Percentiles rank a stretch among this genome's conserved stretches.
Conservation (phyloP, 1,140 invertebrate genomes). For the Drosophila arizonae region DNA sequence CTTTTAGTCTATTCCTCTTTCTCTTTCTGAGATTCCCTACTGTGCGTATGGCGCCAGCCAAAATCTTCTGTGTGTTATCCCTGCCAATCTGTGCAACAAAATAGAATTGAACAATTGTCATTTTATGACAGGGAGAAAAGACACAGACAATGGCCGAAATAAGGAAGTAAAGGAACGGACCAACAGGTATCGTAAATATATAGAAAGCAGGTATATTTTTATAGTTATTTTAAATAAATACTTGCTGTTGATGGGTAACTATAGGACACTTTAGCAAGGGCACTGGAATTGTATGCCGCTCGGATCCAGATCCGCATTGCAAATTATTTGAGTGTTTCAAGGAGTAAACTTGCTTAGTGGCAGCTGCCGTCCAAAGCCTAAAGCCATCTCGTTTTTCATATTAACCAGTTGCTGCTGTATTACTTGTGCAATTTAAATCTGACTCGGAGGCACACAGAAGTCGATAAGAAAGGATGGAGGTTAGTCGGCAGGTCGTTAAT, state of each 20-base stretch:
- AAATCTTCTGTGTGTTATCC: slow-evolving; percentile 53
- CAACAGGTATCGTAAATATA: slow-evolving; percentile 44
- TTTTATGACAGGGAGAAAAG: slow-evolving; percentile 57
- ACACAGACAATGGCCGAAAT: slow-evolving; percentile 17
- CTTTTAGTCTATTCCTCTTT: slow-evolving; percentile 8
- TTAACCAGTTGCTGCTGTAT: slow-evolving; percentile 56
- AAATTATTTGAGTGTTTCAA: slow-evolving; percentile 6
- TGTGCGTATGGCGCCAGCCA: slow-evolving; percentile 73
- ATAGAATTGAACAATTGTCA: slow-evolving; percentile 42
- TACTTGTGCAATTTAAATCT: slow-evolving; percentile 56
- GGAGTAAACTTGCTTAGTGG: slow-evolving; percentile 13
- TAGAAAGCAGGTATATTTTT: slow-evolving; percentile 12
- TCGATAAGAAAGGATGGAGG: slow-evolving; percentile 7
- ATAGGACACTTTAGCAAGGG: background rate
- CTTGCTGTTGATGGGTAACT: too few species aligned
- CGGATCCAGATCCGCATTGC: background rate
- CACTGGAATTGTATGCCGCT: background rate
- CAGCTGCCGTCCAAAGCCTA: slow-evolving; percentile 40
- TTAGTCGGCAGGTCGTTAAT: background rate
- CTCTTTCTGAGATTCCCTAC: slow-evolving; percentile 45
- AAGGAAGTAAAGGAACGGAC: slow-evolving; percentile 44
- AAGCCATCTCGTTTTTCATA: slow-evolving; percentile 71
- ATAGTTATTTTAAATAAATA: background rate
- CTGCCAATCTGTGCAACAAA: slow-evolving; percentile 49
- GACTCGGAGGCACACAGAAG: slow-evolving; percentile 46